Conservation (phyloP, 2,888 invertebrate genomes). For the Lycocerus yunnanus region DNA sequence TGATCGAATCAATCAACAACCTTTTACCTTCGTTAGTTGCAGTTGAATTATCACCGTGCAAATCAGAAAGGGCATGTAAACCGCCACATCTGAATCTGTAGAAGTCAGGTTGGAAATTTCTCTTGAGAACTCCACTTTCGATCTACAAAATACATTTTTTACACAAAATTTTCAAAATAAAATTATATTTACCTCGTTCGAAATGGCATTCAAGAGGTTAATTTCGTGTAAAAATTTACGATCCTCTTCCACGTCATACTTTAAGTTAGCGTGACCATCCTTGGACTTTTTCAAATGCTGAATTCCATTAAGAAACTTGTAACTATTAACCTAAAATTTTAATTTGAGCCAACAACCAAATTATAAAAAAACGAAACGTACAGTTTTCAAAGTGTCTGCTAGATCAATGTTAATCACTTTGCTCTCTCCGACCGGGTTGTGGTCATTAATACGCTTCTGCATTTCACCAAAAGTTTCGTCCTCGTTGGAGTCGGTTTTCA, state of each 20-base stretch:
- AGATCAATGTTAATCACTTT: slow-evolving; percentile 68
- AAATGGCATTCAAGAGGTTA: slow-evolving; percentile 62
- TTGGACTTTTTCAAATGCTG: slow-evolving; percentile 45
- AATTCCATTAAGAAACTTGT: slow-evolving; percentile 48
- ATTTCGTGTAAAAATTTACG: slow-evolving; percentile 67
- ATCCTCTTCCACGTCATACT: slow-evolving; percentile 61
- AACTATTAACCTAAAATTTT: slow-evolving; percentile 50
- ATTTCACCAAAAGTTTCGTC: slow-evolving; percentile 65
- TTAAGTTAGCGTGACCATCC: slow-evolving; percentile 41
- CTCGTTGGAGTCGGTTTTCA: slow-evolving; percentile 67
- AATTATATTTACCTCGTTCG: slow-evolving; percentile 54
- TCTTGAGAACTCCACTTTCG: slow-evolving; percentile 55
- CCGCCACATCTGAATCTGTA: slow-evolving; percentile 69
- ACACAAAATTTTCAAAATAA: not conserved
- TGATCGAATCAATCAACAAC: slow-evolving; percentile 62
- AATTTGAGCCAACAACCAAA: not conserved
- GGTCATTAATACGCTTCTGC: slow-evolving; percentile 62
- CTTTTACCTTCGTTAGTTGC: slow-evolving; percentile 68
- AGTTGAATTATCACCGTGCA: slow-evolving; percentile 68
- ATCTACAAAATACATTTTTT: slow-evolving; percentile 48
- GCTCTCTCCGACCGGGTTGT: slow-evolving; percentile 64
- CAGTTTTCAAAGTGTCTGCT: slow-evolving; percentile 66
- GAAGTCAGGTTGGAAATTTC: slow-evolving; percentile 66
- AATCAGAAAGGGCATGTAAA: slow-evolving; percentile 66
- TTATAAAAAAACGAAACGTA: slow-evolving; percentile 52